Base-by-base conservation (phyloP, 2,113 vertebrate species). In the Pleuronectes platessa region DNA sequence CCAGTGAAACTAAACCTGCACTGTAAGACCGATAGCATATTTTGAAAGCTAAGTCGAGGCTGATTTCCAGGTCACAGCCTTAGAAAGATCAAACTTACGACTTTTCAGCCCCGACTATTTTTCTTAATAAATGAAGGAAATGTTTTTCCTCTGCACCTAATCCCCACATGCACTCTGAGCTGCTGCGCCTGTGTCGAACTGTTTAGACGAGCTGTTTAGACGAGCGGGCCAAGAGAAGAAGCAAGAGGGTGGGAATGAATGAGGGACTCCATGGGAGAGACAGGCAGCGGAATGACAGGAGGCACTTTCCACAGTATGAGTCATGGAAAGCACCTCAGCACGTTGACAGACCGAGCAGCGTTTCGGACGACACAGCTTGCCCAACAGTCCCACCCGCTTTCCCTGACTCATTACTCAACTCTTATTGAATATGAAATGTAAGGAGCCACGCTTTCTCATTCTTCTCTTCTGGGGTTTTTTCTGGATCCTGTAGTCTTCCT, bases 351-450 rank as follows among this genome's bases (percentile, higher is more conserved):
- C 72, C 13, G 78, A 72, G 68, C 49, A 11, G 61, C 51, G 24
- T 58, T 80, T 72, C 13, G 62, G 68, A 64, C 53, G 40, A 71
- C 59, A 21, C 65, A 56, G 71, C 69, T 61, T 62, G 74, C 47
- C 74, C 82, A 35, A 51, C 45, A 55, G 83, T 78, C 82, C 85
- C 82, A 62, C 85, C 86, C 76, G 37, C 83, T 83, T 80, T 71
- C 86, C 62, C 42, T 17, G 11, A 84, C 76, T 71, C 82, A 74
- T 90, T 87, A 85, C 85, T 90, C 86, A 83, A 88, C 86, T 88
- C 87, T 89, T 90, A 91, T 91, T 90, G 68, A 90, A 89, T 86
- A 61, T 83, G 78, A 90, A 89, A 87, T 37, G 61, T 71, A 74
- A 82, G 74, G 77, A 65, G 79, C 24, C 17, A 10, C 27, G 55